Conservation (phyloP, 2,888 invertebrate genomes). For the Acanthacorydalis orientalis region DNA sequence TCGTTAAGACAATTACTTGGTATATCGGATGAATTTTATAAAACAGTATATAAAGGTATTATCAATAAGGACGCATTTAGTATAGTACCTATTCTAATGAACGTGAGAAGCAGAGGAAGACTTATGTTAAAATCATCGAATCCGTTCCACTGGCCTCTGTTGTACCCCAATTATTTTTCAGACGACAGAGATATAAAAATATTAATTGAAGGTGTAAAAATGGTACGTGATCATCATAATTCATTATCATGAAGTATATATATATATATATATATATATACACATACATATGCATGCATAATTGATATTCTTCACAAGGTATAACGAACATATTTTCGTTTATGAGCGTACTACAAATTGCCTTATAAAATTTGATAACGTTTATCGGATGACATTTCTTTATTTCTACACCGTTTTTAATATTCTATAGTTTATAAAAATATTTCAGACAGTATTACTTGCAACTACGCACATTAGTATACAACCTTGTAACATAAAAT, state of each 20-base stretch:
- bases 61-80: conserved; percentile 40
- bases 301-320: background rate
- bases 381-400: too few relatives aligned
- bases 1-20: conserved; percentile 46
- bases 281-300: background rate
- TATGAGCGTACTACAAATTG: too few relatives aligned
- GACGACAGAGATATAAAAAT: conserved; percentile 52
- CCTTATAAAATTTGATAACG: too few relatives aligned
- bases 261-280: background rate
- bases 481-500: too few relatives aligned
- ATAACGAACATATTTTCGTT: too few relatives aligned
- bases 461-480: too few relatives aligned
- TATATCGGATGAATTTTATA: conserved; percentile 40
- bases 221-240: conserved; percentile 30
- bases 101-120: conserved; percentile 58
- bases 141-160: conserved; percentile 58
- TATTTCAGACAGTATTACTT: too few relatives aligned
- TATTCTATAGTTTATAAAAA: too few relatives aligned
- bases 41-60: conserved; percentile 35
- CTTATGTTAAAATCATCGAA: conserved; percentile 50
- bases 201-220: conserved; percentile 55
- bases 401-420: too few relatives aligned
- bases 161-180: conserved; percentile 70
- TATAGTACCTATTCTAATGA: conserved; percentile 54
- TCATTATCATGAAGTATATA: background rate